Percentiles rank a stretch among this genome's conserved stretches.
Evolutionary conservation across 2,888 invertebrate genomes (phyloP).

Genomic region (Microplitis deprimator): DNA sequence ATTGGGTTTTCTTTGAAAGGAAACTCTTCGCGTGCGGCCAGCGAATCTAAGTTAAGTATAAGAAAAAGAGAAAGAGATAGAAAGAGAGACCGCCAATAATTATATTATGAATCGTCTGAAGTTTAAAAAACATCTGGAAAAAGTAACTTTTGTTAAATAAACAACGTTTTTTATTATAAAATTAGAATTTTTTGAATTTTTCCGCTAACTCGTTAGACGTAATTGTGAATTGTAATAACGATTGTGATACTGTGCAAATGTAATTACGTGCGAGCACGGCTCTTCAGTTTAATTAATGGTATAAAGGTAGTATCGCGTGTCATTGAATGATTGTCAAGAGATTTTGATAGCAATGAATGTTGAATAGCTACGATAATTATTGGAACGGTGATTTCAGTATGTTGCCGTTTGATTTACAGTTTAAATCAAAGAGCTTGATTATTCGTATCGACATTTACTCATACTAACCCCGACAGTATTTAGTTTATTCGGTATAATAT

Average conservation of each 20-base stretch:
- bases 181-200: too few species aligned
- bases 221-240: not conserved
- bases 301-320: slow-evolving; percentile 4
- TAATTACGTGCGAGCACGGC: not conserved
- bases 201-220: not conserved
- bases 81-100: not conserved
- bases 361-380: slow-evolving; percentile 4
- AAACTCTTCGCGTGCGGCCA: not conserved
- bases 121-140: not conserved
- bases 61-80: not conserved
- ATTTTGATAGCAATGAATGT: not conserved
- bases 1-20: slow-evolving; percentile 17
- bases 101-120: not conserved
- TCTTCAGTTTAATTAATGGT: not conserved
- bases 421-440: slow-evolving; percentile 14
- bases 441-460: slow-evolving; percentile 4
- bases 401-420: slow-evolving; percentile 8
- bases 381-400: not conserved
- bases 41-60: not conserved
- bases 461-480: not conserved
- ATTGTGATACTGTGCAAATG: not conserved
- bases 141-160: too few species aligned
- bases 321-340: slow-evolving; percentile 20
- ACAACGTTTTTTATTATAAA: too few species aligned
- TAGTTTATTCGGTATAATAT: not conserved